These are phyloP conservation scores for Vultur gryphus DNA, from an alignment of 2,797 vertebrate species.

Conservation along the genomic window DNA sequence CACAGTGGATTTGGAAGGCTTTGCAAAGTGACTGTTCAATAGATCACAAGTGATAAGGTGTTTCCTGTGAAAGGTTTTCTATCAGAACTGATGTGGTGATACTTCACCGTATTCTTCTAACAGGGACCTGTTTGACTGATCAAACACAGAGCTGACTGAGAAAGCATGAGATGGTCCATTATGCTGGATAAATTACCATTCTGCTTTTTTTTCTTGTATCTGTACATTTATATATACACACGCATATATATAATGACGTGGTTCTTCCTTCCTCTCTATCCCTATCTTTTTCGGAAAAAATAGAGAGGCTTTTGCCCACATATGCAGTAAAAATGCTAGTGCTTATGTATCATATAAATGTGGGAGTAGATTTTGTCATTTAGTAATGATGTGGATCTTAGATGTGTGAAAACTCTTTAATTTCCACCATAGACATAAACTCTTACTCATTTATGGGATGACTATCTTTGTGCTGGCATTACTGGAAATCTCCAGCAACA, in stretches of 20 bases:
- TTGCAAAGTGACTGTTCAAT: conserved; percentile 13
- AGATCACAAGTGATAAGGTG: conserved; percentile 11
- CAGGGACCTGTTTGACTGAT: background rate
- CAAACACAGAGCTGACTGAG: background rate
- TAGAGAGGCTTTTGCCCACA: background rate
- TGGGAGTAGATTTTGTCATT: conserved; percentile 5
- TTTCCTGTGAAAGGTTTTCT: conserved; percentile 20
- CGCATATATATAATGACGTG: background rate
- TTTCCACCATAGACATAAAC: background rate
- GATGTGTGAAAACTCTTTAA: background rate
- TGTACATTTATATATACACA: background rate
- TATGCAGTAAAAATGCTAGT: background rate
- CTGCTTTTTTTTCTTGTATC: background rate
- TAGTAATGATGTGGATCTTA: background rate
- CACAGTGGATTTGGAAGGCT: conserved; percentile 13
- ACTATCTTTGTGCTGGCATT: background rate
- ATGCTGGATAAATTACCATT: background rate
- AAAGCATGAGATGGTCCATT: background rate
- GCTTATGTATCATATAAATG: background rate
- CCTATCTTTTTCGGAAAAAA: background rate
- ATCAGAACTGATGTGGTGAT: background rate
- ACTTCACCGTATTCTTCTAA: background rate
- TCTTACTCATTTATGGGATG: background rate
- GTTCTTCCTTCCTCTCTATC: background rate
- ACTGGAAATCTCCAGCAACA: background rate